Base-by-base conservation (phyloP, 2,797 vertebrate genomes). In the Acestrorhynchus altus region DNA sequence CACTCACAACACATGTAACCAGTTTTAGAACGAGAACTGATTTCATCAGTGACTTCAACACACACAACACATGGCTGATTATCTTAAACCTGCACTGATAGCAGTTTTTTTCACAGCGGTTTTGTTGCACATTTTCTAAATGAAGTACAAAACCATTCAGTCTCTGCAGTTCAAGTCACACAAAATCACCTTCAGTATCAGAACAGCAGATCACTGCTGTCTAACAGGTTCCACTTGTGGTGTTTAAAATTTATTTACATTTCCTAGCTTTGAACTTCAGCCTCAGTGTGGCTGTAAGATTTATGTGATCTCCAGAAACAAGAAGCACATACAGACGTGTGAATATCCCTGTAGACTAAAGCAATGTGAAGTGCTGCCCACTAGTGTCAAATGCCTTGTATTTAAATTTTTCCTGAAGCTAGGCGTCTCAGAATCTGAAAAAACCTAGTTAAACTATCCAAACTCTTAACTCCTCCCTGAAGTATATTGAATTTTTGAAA, bases 1-100 rank as follows among this genome's bases (percentile, higher is more conserved):
- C 16, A 57, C 39, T 54, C 22, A 46, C 22, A 72, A 20, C 61
- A 74, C 8, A 35, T 20, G 15, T 35, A 20, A 46, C 42, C 56
- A 57, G 2, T 31, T 13, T 71, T 66, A 52, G 40, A 72, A 65
- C 59, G 60, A 77, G 39, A 78, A 59, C 65, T 28, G 18, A 22
- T 39, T 56, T 54, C 60, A 20, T 24, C 31, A 70, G 26, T 56
- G 39, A 57, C 57, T 2, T 20, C 35, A 42, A n/a, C 8, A 16
- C n/a, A 54, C 16, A 65, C 31, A 52, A 35, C 47, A 52, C 1
- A 72, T n/a, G 28, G 26, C 35, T 6, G 11, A 46, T 46, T 18
- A 49, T 42, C 0, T 9, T 22, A 35, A 64, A 66, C n/a, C 28
- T 69, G 18, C 35, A 9, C 18, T 28, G 26, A 57, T 6, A 26